Conservation (phyloP, 2,113 vertebrate species). For the Apodemus sylvaticus region DNA sequence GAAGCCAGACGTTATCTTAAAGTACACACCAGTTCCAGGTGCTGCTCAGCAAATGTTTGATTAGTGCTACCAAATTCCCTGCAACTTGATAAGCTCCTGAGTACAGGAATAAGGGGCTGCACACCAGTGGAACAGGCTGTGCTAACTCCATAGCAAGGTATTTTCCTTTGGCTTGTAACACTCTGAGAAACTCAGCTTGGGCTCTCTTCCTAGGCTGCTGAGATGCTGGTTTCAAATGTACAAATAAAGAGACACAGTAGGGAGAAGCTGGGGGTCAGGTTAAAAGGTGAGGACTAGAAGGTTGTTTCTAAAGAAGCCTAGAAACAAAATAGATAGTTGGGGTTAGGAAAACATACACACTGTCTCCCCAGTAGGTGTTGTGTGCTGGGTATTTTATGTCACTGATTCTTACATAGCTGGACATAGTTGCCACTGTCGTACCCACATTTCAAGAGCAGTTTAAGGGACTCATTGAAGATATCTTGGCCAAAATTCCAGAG, state of each 20-base stretch:
- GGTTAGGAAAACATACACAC: not conserved
- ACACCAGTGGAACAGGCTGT: fast-evolving
- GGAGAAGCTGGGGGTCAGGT: not conserved
- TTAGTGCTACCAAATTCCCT: conserved; percentile 77
- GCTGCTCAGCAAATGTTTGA: conserved; percentile 78
- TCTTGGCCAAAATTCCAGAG: not conserved
- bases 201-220: not conserved
- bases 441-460: conserved; percentile 28
- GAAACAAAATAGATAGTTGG: not conserved
- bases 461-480: not conserved
- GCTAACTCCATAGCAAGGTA: not conserved
- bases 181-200: not conserved
- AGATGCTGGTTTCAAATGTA: not conserved
- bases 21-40: conserved; percentile 78
- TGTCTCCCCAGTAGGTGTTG: not conserved
- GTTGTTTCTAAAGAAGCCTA: not conserved
- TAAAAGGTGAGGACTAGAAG: not conserved
- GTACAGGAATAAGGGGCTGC: not conserved
- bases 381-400: not conserved
- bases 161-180: not conserved
- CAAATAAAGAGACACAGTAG: not conserved
- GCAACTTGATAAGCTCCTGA: conserved; percentile 61
- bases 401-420: not conserved
- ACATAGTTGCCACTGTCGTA: not conserved
- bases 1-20: conserved; percentile 81